Conservation (phyloP, 1,140 invertebrate species). For the Calycopis cecrops region DNA sequence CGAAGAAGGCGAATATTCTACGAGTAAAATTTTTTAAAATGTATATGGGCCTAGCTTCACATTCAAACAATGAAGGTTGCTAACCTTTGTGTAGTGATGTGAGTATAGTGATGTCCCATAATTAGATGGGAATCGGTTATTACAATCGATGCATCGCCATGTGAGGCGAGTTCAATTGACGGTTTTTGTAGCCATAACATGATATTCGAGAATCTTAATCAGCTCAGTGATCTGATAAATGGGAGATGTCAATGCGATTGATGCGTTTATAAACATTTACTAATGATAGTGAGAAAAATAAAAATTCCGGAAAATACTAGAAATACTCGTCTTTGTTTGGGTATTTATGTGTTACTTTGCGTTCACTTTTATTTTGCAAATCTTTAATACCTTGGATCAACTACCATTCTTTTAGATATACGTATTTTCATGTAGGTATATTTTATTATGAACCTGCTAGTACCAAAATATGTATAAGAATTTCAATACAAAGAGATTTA, state of each 20-base stretch:
- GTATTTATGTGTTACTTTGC: too few relatives aligned
- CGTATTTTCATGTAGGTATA: too few relatives aligned
- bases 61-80: slow-evolving; percentile 29
- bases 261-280: background rate
- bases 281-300: too few relatives aligned
- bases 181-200: slow-evolving; percentile 2
- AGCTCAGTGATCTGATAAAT: slow-evolving; percentile 1
- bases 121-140: slow-evolving; percentile 13
- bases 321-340: too few relatives aligned
- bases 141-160: slow-evolving; percentile 4
- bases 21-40: background rate
- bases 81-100: slow-evolving; percentile 35
- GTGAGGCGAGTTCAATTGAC: background rate
- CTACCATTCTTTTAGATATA: too few relatives aligned
- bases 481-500: too few relatives aligned
- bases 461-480: too few relatives aligned
- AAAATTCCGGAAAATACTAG: too few relatives aligned
- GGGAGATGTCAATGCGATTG: background rate
- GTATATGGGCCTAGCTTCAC: slow-evolving; percentile 14
- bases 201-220: slow-evolving; percentile 6
- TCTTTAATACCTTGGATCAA: too few relatives aligned
- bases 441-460: too few relatives aligned
- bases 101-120: slow-evolving; percentile 24
- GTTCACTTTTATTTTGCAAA: too few relatives aligned
- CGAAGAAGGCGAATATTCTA: too few relatives aligned